Evolutionary conservation across 2,888 invertebrate species (phyloP).

Genomic region (Pseudoips prasinana): DNA sequence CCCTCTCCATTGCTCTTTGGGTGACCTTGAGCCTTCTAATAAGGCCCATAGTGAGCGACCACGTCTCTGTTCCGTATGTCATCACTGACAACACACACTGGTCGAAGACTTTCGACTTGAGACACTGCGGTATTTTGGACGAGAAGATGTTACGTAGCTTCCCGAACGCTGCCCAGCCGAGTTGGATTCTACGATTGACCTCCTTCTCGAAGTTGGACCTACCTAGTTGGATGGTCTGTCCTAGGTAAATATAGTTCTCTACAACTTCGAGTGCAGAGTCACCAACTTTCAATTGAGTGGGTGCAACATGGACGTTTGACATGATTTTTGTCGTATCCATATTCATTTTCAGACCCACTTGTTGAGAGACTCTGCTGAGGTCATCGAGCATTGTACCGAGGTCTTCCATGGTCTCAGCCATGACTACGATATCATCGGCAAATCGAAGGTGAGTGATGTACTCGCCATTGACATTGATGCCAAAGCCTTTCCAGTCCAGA

Average conservation of each 20-base stretch:
- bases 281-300: no score
- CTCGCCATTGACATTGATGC: not conserved
- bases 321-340: not conserved
- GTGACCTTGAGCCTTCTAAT: conserved; percentile 1
- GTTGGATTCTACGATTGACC: conserved; percentile 2
- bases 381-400: not conserved
- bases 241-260: not conserved
- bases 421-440: not conserved
- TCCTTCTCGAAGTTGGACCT: conserved; percentile 6
- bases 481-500: not conserved
- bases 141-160: conserved; percentile 3
- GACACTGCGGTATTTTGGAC: conserved; percentile 1
- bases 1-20: conserved; percentile 2
- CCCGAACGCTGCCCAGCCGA: conserved; percentile 7
- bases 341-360: conserved; percentile 1
- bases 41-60: not conserved
- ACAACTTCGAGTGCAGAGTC: not conserved
- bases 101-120: conserved; percentile 1
- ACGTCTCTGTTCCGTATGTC: not conserved
- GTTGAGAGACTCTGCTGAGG: not conserved
- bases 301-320: not conserved
- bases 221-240: not conserved
- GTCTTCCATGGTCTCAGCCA: not conserved
- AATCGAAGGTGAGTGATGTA: conserved; percentile 1
- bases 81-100: conserved; percentile 1